Evolutionary conservation across 2,113 vertebrate species (phyloP), one percentile per base, ranked within the genome.

Genomic region (Fregetta grallaria): DNA sequence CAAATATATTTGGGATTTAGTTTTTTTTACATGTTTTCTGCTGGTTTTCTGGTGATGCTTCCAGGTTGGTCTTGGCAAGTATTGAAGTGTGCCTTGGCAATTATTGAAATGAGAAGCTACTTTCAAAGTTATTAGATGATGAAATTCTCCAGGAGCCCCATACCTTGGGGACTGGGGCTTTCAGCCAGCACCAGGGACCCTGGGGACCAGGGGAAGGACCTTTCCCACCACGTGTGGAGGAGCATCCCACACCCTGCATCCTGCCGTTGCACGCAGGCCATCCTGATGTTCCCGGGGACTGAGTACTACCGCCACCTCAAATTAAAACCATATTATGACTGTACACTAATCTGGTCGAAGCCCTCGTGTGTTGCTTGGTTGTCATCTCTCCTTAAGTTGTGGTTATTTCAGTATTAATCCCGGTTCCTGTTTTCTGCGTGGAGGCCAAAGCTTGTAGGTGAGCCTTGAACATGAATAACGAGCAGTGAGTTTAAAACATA

Each of bases 201-300:
- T 25, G 11, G 22, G 47, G 20, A 27, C n/a, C 15, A 11, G 0
- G 7, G 13, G 6, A 42, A 5, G 10, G 27, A n/a, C 25, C 25
- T 42, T 42, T 10, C 20, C 13, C 22, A 19, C 32, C 15, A 4
- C 0, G 1, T 6, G 10, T 0, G 0, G 30, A 62, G 26, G 22
- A 81, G 10, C 22, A 38, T 29, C 15, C 19, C 29, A 12, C 22
- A 13, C 38, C 8, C 62, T 56, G 40, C 1, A 1, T 59, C 58
- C 40, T 61, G 45, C 44, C 0, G 2, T 58, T 0, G 0, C 11
- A 34, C 0, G 0, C 4, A 3, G 21, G 34, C 52, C 13, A 20
- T 32, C 40, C 12, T 18, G 59, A 13, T 11, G 4, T 67, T 79
- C 27, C 53, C 3, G 11, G 53, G 26, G 18, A 27, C n/a, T 2